Percentiles rank a stretch among this genome's conserved stretches.
Conservation (phyloP, 1,140 invertebrate genomes). For the Eueides isabella region DNA sequence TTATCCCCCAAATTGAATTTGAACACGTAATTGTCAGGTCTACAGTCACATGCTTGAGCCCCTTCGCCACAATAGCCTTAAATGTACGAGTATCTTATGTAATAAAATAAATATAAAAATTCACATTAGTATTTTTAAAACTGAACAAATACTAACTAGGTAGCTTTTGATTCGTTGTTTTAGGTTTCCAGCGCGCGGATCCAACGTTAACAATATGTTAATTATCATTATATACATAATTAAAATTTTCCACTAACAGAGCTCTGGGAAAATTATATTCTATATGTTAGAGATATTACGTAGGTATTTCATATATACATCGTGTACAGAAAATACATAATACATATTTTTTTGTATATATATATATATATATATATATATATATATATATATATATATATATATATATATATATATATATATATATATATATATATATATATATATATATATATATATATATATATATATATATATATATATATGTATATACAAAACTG, state of each 20-base stretch:
- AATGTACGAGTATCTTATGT: too few species aligned
- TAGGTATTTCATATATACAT: neutral
- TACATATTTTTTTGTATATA: too few species aligned
- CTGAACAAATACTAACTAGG: neutral
- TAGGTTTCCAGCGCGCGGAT: neutral
- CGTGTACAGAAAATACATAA: too few species aligned
- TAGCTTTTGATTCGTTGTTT: neutral
- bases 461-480: too few species aligned
- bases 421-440: too few species aligned
- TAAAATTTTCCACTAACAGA: neutral
- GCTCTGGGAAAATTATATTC: neutral
- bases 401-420: too few species aligned
- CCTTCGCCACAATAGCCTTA: too few species aligned
- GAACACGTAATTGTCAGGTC: neutral
- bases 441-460: too few species aligned
- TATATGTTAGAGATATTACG: neutral
- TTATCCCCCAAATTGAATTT: neutral
- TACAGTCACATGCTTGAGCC: neutral
- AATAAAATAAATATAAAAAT: neutral
- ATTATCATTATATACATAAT: neutral
- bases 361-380: too few species aligned
- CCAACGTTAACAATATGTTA: neutral
- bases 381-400: too few species aligned
- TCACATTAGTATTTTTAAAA: neutral
- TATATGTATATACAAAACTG: too few species aligned